phyloP scores from a whole-genome alignment of 1,140 invertebrate species.

The Cydia pomonella region DNA sequence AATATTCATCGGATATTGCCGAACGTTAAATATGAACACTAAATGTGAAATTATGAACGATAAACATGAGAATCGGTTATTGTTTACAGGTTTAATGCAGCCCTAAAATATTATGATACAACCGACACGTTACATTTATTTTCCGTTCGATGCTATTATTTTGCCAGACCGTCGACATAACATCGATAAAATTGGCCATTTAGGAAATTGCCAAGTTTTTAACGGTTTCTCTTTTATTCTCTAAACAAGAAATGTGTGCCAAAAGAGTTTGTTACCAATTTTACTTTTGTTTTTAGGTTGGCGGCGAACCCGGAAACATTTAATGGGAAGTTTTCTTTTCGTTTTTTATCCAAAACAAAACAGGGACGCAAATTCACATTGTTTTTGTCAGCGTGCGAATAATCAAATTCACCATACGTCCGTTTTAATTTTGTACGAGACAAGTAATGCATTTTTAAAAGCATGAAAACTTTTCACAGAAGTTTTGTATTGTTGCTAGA shows the following conservation, averaged over 20 bases:
- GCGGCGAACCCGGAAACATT: slow-evolving; percentile 15
- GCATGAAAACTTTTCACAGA: too few relatives aligned
- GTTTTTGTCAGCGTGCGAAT: neutral
- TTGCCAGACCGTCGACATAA: slow-evolving; percentile 24
- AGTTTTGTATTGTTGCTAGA: too few relatives aligned
- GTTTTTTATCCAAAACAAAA: slow-evolving; percentile 9
- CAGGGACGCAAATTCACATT: neutral
- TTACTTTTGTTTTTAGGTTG: slow-evolving; percentile 29
- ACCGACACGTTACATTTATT: slow-evolving; percentile 30
- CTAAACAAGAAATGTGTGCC: slow-evolving; percentile 31
- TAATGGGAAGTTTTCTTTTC: slow-evolving; percentile 1
- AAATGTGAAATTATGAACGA: neutral
- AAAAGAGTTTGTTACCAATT: slow-evolving; percentile 32
- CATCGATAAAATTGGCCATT: slow-evolving; percentile 34
- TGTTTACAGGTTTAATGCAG: slow-evolving; percentile 28
- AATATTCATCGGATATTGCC: slow-evolving; percentile 12
- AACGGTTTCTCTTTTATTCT: slow-evolving; percentile 28
- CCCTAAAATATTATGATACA: slow-evolving; percentile 23
- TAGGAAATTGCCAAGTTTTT: slow-evolving; percentile 34
- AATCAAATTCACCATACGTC: neutral
- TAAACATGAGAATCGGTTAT: slow-evolving; percentile 18
- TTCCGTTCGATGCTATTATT: slow-evolving; percentile 12
- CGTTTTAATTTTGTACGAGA: neutral
- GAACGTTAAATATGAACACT: slow-evolving; percentile 1
- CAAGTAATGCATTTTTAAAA: too few relatives aligned